phyloP scores from a whole-genome alignment of 2,888 invertebrate genomes.

The Calameuta idolon region DNA sequence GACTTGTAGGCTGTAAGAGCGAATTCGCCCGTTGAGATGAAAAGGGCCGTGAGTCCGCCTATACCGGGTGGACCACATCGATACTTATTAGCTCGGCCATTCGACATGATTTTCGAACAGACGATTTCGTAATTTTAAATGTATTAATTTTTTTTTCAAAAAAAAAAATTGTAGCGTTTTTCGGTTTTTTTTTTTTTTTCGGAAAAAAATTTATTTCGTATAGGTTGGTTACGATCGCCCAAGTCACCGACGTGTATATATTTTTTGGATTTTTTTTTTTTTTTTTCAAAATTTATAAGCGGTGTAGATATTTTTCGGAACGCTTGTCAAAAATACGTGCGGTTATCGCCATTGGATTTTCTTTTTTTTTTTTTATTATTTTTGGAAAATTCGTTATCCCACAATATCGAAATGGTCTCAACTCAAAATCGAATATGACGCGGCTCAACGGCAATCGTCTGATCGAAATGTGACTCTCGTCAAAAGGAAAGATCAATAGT shows the following conservation, averaged over 20 bases:
- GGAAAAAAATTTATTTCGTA: too few relatives aligned
- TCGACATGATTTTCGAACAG: not conserved
- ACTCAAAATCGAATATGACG: not conserved
- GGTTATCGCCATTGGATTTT: not conserved
- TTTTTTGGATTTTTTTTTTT: not conserved
- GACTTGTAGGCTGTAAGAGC: not conserved
- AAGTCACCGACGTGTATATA: too few relatives aligned
- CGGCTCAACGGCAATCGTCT: slow-evolving; percentile 40
- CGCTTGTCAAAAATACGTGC: not conserved
- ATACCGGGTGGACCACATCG: not conserved
- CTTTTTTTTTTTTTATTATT: not conserved
- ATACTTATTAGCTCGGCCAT: not conserved
- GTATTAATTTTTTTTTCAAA: not conserved
- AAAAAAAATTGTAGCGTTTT: not conserved
- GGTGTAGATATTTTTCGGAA: not conserved
- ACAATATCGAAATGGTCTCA: not conserved
- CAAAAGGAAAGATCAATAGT: slow-evolving; percentile 42
- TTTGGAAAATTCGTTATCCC: not conserved
- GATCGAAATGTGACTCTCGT: slow-evolving; percentile 52
- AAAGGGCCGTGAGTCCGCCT: not conserved
- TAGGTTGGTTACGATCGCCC: too few relatives aligned
- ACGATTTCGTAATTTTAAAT: not conserved
- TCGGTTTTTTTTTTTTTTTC: too few relatives aligned
- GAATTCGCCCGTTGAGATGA: not conserved
- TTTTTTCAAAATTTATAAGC: not conserved